Base-by-base conservation (phyloP, 2,113 vertebrate species). In the Gracilinanus agilis region DNA sequence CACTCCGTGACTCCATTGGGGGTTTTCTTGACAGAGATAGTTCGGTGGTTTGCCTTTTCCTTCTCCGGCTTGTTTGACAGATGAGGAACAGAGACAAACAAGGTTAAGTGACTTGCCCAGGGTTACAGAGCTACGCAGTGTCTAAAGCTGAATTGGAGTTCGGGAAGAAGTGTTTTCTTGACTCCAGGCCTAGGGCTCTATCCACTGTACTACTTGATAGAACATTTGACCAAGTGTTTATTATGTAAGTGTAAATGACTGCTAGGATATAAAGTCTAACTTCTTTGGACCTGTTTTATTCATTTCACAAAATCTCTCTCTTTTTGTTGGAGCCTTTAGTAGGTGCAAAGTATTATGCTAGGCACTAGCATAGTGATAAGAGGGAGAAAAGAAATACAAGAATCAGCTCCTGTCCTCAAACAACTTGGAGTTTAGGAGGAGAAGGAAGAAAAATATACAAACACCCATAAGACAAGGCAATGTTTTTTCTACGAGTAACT, bases 201-300 rank as follows among this genome's bases (percentile, higher is more conserved):
- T 88, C 27, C 44, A 29, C 24, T 24, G 19, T 88, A 49, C 44
- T 89, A 96, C 40, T 94, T 96, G 27, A 44, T 21, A 56, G 58
- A 21, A 93, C 34, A 23, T 96, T 93, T 21, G 89, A 93, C 91
- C 55, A 54, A 93, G 34, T 96, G 89, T 67, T 44, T 90, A 94
- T 91, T 93, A 93, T 93, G 67, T 75, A 93, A 54, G 23, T 93
- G 19, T 55, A 93, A 95, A 92, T 92, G 56, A 95, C 55, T 53
- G 13, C 24, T 89, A 92, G 89, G 55, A 24, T 29, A 44, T 94
- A 92, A 91, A 90, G 53, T 88, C 7, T 94, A 61, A 49, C 25
- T 24, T 34, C 95, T 40, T 24, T 49, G 49, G 53, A 40, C 11
- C 34, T 44, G 90, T 90, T 55, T 67, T 24, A 1, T 61, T 55